phyloP scores from a whole-genome alignment of 2,113 vertebrate genomes.

The Xenotilapia caudafasciata region DNA sequence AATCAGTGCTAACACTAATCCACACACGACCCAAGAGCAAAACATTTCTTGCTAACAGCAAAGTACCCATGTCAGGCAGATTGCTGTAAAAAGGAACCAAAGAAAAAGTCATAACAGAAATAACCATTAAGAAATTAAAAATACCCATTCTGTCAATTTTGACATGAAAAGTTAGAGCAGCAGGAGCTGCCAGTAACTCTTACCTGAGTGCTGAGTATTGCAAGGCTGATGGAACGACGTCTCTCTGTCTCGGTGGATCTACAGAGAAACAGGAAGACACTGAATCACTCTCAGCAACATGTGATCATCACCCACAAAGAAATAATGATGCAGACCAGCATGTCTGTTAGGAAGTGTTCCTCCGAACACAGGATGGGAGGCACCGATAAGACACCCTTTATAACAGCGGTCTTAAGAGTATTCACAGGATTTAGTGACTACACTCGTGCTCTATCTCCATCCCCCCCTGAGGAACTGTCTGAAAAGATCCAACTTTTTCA shows the following conservation, averaged over 20 bases:
- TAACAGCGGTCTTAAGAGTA: neutral
- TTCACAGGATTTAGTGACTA: neutral
- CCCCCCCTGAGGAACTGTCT: neutral
- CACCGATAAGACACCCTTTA: neutral
- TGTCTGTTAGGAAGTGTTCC: conserved; percentile 38
- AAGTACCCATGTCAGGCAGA: neutral
- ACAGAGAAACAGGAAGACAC: conserved; percentile 65
- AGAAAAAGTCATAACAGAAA: neutral
- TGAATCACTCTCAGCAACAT: conserved; percentile 65
- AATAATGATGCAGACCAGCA: conserved; percentile 41
- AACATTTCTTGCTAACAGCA: neutral
- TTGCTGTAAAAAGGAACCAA: neutral
- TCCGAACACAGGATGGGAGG: conserved; percentile 26
- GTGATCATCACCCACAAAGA: conserved; percentile 61
- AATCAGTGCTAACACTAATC: neutral
- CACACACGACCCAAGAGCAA: neutral
- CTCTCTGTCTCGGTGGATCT: conserved; percentile 75
- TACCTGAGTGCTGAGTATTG: conserved; percentile 60
- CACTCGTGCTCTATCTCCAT: neutral
- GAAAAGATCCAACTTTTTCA: conserved; percentile 4
- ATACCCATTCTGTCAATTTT: neutral
- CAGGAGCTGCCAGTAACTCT: neutral
- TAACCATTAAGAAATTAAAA: neutral
- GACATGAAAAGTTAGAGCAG: neutral
- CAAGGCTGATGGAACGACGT: conserved; percentile 51